Evolutionary conservation across 2,888 invertebrate species (phyloP).

Genomic region (Drosophila demipolita): DNA sequence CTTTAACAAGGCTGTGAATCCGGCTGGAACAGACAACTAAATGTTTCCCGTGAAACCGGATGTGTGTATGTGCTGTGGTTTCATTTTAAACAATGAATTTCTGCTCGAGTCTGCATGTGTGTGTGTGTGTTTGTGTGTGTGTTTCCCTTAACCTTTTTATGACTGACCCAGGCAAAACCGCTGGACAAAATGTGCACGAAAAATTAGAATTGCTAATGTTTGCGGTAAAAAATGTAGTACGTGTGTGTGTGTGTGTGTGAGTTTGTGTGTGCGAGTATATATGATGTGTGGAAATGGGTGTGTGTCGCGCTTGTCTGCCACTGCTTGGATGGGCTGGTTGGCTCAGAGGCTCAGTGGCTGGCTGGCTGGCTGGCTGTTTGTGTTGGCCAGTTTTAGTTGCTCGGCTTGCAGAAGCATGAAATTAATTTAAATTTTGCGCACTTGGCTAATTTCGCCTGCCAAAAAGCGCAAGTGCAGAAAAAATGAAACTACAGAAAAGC

Average conservation of each 20-base stretch:
- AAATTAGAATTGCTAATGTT: conserved; percentile 75
- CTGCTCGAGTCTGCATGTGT: background rate
- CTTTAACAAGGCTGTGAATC: conserved; percentile 19
- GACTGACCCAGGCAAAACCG: conserved; percentile 68
- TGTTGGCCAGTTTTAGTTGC: conserved; percentile 65
- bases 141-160: conserved; percentile 69
- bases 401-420: conserved; percentile 72
- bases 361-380: conserved; percentile 41
- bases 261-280: conserved; percentile 10
- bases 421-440: conserved; percentile 74
- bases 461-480: conserved; percentile 45
- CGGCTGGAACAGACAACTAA: conserved; percentile 56
- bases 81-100: conserved; percentile 72
- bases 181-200: conserved; percentile 60
- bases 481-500: conserved; percentile 12
- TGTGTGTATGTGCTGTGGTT: conserved; percentile 64
- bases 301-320: conserved; percentile 37
- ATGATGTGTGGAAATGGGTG: conserved; percentile 24
- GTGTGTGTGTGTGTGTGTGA: conserved; percentile 13
- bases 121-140: conserved; percentile 26
- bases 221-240: conserved; percentile 66
- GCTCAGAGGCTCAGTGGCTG: conserved; percentile 18
- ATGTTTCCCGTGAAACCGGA: conserved; percentile 71
- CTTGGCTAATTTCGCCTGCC: conserved; percentile 69
- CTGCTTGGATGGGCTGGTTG: conserved; percentile 8